A percentile compares a stretch with the other conserved stretches of the same genome.
phyloP scores from a whole-genome alignment of 2,888 invertebrate genomes.

The Apodemia hepburni region DNA sequence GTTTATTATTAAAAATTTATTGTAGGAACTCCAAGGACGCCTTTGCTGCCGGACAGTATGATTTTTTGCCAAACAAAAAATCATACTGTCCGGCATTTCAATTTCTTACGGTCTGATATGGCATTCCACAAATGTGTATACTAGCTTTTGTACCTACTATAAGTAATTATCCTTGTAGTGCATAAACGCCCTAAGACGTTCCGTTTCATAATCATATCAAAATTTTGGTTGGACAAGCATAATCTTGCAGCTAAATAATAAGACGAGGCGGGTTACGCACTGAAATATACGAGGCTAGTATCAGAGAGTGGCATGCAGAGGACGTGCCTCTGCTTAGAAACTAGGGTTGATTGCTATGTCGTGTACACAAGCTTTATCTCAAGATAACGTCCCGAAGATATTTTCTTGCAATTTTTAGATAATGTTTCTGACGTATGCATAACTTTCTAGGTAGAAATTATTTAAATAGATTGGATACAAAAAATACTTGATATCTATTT shows the following conservation, averaged over 20 bases:
- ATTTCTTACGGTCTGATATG: too few species aligned
- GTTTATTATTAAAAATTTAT: too few species aligned
- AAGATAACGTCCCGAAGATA: slow-evolving; percentile 7
- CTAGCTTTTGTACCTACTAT: too few species aligned
- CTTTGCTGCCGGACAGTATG: too few species aligned
- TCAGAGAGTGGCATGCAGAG: slow-evolving; percentile 58
- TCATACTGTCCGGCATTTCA: too few species aligned
- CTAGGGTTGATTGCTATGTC: slow-evolving; percentile 28
- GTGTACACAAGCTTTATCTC: slow-evolving; percentile 13
- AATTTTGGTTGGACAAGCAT: slow-evolving; percentile 12
- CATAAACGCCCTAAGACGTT: slow-evolving; percentile 1
- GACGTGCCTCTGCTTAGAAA: slow-evolving; percentile 43
- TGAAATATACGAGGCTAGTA: slow-evolving; percentile 66
- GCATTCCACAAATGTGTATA: too few species aligned
- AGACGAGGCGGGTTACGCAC: slow-evolving; percentile 52
- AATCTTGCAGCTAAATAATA: slow-evolving; percentile 41
- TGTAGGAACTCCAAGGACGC: too few species aligned
- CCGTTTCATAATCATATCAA: slow-evolving; percentile 7
- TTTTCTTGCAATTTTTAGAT: slow-evolving; percentile 4
- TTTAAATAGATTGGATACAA: too few species aligned
- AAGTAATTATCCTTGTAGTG: too few species aligned
- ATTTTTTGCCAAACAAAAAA: too few species aligned
- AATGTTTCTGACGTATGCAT: background rate
- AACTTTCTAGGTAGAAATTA: too few species aligned
- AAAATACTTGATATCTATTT: too few species aligned